These are phyloP conservation scores for Benthosema pterotum DNA, from an alignment of 2,797 vertebrate genomes.

Conservation along the genomic window DNA sequence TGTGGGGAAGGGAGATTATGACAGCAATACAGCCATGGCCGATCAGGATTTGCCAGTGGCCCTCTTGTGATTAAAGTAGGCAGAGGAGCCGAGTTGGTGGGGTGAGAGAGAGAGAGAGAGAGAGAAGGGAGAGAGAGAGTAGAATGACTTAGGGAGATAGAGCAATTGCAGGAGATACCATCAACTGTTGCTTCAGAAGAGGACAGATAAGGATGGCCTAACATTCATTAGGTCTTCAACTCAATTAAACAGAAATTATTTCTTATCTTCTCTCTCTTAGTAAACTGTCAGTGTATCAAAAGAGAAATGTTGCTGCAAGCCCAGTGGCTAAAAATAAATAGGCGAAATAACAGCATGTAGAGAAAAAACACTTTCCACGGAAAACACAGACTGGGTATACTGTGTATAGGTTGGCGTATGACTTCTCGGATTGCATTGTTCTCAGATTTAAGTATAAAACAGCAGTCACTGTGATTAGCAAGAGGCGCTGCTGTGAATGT, in stretches of 20 bases:
- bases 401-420: conserved; percentile 28
- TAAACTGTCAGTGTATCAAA: conserved; percentile 70
- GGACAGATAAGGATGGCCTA: conserved; percentile 61
- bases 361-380: neutral
- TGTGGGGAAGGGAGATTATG: conserved; percentile 61
- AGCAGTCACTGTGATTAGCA: conserved; percentile 45
- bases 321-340: conserved; percentile 21
- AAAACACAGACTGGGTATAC: conserved; percentile 38
- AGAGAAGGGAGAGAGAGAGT: neutral
- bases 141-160: neutral
- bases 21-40: conserved; percentile 71
- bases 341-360: neutral
- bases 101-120: conserved; percentile 29
- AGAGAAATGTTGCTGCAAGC: conserved; percentile 46
- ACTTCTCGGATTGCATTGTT: conserved; percentile 35
- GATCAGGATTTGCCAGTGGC: conserved; percentile 74
- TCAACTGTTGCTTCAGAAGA: conserved; percentile 70
- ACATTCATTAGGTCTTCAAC: conserved; percentile 76
- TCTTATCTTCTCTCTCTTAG: conserved; percentile 56
- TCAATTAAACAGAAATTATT: conserved; percentile 75
- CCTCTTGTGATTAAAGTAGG: conserved; percentile 78
- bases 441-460: conserved; percentile 39
- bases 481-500: conserved; percentile 48
- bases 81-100: conserved; percentile 49
- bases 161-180: conserved; percentile 59